Percentiles rank a stretch among this genome's conserved stretches.
phyloP scores from a whole-genome alignment of 2,888 invertebrate genomes.

The Eupithecia exiguata region DNA sequence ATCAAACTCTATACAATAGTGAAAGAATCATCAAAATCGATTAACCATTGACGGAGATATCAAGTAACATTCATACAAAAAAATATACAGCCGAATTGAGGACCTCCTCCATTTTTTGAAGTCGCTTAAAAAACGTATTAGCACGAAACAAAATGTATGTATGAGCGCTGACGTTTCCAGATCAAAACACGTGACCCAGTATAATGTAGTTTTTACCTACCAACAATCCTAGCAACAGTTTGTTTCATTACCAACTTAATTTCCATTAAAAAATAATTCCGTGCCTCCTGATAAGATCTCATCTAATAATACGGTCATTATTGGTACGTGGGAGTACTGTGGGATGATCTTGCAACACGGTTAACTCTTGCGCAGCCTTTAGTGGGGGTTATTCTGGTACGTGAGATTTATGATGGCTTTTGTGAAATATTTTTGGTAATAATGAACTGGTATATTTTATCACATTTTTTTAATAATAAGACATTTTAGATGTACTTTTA shows the following conservation, averaged over 20 bases:
- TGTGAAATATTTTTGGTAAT: neutral
- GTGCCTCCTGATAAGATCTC: conserved; percentile 35
- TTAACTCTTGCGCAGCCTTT: conserved; percentile 40
- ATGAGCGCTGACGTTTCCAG: neutral
- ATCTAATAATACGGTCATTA: conserved; percentile 41
- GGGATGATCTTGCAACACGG: conserved; percentile 44
- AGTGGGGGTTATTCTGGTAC: conserved; percentile 20
- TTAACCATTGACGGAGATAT: too few relatives aligned
- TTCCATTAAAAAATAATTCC: conserved; percentile 27
- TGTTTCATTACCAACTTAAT: conserved; percentile 15
- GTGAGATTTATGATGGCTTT: neutral
- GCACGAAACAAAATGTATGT: neutral
- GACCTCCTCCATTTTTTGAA: too few relatives aligned
- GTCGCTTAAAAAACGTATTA: too few relatives aligned
- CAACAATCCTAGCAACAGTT: neutral
- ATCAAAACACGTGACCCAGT: neutral
- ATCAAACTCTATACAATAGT: too few relatives aligned
- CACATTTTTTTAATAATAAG: too few relatives aligned
- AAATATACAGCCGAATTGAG: too few relatives aligned
- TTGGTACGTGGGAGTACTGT: conserved; percentile 40
- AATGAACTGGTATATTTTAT: too few relatives aligned
- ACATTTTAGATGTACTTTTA: too few relatives aligned
- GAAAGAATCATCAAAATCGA: too few relatives aligned
- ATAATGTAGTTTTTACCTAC: neutral
- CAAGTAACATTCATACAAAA: too few relatives aligned